Base-by-base conservation (phyloP, 2,888 invertebrate genomes). In the Mythimna albipuncta region DNA sequence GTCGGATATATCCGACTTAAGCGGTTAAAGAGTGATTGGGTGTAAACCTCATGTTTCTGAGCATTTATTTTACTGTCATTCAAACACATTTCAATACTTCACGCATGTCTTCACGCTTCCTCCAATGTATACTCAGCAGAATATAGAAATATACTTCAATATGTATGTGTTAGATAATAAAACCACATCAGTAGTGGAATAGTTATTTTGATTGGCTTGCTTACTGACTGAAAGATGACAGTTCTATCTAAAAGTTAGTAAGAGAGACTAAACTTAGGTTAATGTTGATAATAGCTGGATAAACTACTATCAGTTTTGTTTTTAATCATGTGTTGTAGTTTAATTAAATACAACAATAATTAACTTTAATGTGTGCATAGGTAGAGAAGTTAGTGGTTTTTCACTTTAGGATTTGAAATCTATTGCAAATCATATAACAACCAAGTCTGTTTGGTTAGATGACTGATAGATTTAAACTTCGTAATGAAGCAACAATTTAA, bases 31-130 rank as follows among this genome's bases (percentile, higher is more conserved):
- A 26, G 26, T 26, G 26, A 6, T 32, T 16, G 13, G 26, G 2
- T 54, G 10, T 2, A 0, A 32, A 7, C 32, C 2, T 7, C 1
- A 2, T 38, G 32, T 32, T 58, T 35, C 35, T 35, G 5, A 19
- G 47, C 68, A 64, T 57, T 68, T 79, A 64, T 79, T 79, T 70
- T 19, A 70, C 58, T 83, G 83, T 70, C 67, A 47, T 41, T 32
- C 1, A 47, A 47, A 16, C 6, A 38, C 64, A 64, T 50, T 41
- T 35, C 21, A 50, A 58, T 77, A 67, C 64, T 63, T 11, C 55
- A 74, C 55, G 84, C 81, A 83, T 81, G 84, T 70, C 32, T 58
- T 57, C 62, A 63, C 62, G 84, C 81, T 74, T 70, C 6, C 9
- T 3, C 59, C 38, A 66, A 59, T 79, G 63, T 59, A 21, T 66